Conservation (phyloP, 2,113 vertebrate species). For the Struthio camelus region DNA sequence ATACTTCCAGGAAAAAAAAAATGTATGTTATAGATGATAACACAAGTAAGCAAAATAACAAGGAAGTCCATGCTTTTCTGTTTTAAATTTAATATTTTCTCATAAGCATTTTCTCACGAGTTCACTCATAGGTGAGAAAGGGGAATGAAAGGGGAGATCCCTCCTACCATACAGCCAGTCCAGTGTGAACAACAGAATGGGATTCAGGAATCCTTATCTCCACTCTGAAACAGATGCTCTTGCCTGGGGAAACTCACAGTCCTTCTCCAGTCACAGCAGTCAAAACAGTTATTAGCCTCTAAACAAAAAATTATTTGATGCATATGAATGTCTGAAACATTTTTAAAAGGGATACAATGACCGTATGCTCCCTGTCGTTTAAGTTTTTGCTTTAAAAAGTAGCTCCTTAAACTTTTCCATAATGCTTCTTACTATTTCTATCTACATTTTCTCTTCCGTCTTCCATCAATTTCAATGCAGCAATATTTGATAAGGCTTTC, state of each 20-base stretch:
- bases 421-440: neutral
- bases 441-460: neutral
- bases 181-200: neutral
- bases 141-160: neutral
- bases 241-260: neutral
- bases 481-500: neutral
- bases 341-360: neutral
- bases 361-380: neutral
- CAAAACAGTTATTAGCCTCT: neutral
- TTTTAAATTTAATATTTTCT: neutral
- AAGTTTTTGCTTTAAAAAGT: neutral
- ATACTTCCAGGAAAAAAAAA: neutral
- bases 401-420: neutral
- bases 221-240: neutral
- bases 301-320: neutral
- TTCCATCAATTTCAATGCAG: neutral
- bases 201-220: neutral
- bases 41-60: neutral
- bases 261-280: neutral
- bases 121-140: neutral
- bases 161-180: neutral
- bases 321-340: neutral
- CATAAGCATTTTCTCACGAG: neutral
- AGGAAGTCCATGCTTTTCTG: neutral
- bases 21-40: neutral